A percentile compares a stretch with the other conserved stretches of the same genome.
Evolutionary conservation across 2,797 vertebrate genomes (phyloP).

Genomic region (Erethizon dorsatum): DNA sequence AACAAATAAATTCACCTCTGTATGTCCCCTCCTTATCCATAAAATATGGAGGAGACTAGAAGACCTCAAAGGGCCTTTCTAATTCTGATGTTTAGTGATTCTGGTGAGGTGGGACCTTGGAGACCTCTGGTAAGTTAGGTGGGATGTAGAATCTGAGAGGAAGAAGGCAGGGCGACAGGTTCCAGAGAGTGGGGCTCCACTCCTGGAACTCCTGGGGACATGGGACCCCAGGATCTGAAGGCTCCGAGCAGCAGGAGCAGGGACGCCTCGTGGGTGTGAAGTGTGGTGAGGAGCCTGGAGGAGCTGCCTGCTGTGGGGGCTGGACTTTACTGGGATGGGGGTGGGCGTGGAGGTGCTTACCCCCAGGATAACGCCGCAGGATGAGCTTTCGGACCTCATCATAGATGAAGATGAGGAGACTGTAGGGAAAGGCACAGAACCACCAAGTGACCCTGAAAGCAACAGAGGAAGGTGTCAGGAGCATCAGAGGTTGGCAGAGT

Average conservation of each 20-base stretch:
- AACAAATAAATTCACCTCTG: not conserved
- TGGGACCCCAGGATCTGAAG: not conserved
- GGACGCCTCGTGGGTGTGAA: rapidly evolving
- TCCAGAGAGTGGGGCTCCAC: not conserved
- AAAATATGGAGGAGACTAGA: not conserved
- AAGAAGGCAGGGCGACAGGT: not conserved
- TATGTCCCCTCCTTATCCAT: not conserved
- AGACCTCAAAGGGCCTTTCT: not conserved
- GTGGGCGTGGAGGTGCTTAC: conserved; percentile 77
- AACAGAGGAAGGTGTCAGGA: not conserved
- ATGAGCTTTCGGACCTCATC: conserved; percentile 90
- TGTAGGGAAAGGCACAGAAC: conserved; percentile 91
- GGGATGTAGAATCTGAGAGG: not conserved
- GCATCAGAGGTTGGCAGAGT: not conserved
- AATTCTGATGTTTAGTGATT: not conserved
- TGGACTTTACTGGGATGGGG: not conserved
- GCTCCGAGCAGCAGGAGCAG: not conserved
- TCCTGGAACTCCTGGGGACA: not conserved
- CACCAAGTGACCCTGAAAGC: conserved; percentile 90
- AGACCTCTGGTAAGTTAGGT: not conserved
- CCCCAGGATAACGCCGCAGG: conserved; percentile 88
- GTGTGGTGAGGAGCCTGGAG: not conserved
- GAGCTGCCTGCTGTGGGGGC: rapidly evolving
- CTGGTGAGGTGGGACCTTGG: not conserved
- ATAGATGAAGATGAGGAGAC: conserved; percentile 90